phyloP scores from a whole-genome alignment of 2,797 vertebrate species.

The Danionella dracula region DNA sequence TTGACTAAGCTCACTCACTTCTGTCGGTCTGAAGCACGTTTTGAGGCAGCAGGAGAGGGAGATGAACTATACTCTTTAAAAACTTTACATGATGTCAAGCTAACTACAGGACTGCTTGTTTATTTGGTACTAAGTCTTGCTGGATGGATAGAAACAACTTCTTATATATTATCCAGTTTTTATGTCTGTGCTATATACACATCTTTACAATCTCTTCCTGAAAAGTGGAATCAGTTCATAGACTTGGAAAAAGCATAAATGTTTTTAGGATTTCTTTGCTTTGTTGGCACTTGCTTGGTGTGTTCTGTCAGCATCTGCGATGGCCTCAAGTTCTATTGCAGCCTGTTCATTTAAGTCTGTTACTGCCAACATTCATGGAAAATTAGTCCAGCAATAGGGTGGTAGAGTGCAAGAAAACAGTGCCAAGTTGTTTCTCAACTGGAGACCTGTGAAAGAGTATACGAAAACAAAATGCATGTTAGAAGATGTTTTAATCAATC shows the following conservation, averaged over 20 bases:
- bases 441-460: conserved; percentile 84
- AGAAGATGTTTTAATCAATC: no score
- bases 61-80: conserved; percentile 66
- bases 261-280: conserved; percentile 50
- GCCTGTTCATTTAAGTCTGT: conserved; percentile 83
- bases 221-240: conserved; percentile 98
- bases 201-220: conserved; percentile 99
- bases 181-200: conserved; percentile 99
- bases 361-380: conserved; percentile 86
- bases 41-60: conserved; percentile 56
- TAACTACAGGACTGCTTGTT: conserved; percentile 82
- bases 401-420: conserved; percentile 97
- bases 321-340: conserved; percentile 89
- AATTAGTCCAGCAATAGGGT: conserved; percentile 88
- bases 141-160: conserved; percentile 89
- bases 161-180: conserved; percentile 99
- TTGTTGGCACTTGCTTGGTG: conserved; percentile 95
- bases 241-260: conserved; percentile 77
- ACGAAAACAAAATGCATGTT: conserved; percentile 14
- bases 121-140: conserved; percentile 92
- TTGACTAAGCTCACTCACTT: conserved; percentile 45
- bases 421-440: conserved; percentile 94
- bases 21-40: conserved; percentile 53
- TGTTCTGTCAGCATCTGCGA: conserved; percentile 85
- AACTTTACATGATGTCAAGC: conserved; percentile 79